Evolutionary conservation across 2,888 invertebrate species (phyloP), one percentile per base, ranked within the genome.

Genomic region (Calephelis perditalis): DNA sequence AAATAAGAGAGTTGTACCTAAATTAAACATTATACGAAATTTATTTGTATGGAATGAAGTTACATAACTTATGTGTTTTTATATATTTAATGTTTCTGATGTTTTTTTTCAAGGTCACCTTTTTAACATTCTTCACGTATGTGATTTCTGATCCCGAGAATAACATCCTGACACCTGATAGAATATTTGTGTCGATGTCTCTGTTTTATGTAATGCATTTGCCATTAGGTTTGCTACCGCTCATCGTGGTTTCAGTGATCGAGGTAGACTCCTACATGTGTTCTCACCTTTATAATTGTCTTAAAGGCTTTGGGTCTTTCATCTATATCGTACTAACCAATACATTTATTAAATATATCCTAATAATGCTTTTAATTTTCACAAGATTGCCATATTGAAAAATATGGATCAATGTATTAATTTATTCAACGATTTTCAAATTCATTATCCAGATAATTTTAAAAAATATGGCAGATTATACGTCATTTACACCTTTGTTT

Each of bases 181-280:
- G 93, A 81, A 95, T 96, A 64, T 97, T 98, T 88, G 97, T 98
- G 60, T 94, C 97, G 68, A 91, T 98, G 75, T 92, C 97, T 46
- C 91, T 98, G 72, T 98, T 98, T 92, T 96, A 95, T 86, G 94
- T 96, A 71, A 94, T 98, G 81, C 93, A 96, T 78, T 92, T 97
- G 86, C 97, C 98, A 63, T 91, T 98, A 86, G 94, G 95, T 71
- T 92, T 96, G 81, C 92, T 97, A 73, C 96, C 96, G 56, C 91
- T 95, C 91, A 87, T 95, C 83, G 91, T 95, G 76, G 95, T 95
- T 70, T 94, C 92, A 74, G 88, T 91, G 68, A 92, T 95, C 66
- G 95, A 96, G 95, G 96, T 96, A 67, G 63, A 66, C 9, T 57
- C 60, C 57, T 52, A 55, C 46, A 57, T 56, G 61, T 62, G 54